Percentiles rank a stretch among this genome's conserved stretches.
Evolutionary conservation across 2,797 vertebrate species (phyloP).

Genomic region (Phylloscopus collybita): DNA sequence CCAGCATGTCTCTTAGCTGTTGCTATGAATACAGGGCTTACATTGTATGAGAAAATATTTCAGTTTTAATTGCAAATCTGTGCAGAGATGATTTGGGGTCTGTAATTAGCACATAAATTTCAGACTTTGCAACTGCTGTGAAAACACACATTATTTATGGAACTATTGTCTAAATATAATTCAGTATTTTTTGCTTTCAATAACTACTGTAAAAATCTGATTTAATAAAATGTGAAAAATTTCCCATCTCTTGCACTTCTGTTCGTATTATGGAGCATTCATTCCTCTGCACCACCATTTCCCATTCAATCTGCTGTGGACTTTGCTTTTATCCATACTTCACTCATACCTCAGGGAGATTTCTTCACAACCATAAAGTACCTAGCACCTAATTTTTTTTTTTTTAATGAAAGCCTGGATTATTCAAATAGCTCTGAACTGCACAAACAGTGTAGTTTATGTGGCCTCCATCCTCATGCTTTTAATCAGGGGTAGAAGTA

Average conservation of each 20-base stretch:
- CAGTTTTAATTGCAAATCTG: slow-evolving; percentile 75
- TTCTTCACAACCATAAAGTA: slow-evolving; percentile 34
- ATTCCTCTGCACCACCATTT: background rate
- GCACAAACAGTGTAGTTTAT: background rate
- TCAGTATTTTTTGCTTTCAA: slow-evolving; percentile 68
- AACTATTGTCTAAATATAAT: slow-evolving; percentile 74
- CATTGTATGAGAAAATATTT: slow-evolving; percentile 75
- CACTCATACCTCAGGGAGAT: background rate
- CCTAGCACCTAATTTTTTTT: slow-evolving; percentile 29
- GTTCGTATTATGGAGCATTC: slow-evolving; percentile 29
- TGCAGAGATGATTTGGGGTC: slow-evolving; percentile 71
- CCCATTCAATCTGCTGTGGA: background rate
- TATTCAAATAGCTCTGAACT: slow-evolving; percentile 40
- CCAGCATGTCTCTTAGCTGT: slow-evolving; percentile 56
- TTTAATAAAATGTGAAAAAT: slow-evolving; percentile 71
- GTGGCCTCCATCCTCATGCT: background rate
- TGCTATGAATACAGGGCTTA: slow-evolving; percentile 67
- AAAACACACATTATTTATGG: slow-evolving; percentile 75
- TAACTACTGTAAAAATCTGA: slow-evolving; percentile 65
- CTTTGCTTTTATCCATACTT: background rate
- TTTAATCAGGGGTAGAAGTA: background rate
- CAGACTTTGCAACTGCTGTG: slow-evolving; percentile 68
- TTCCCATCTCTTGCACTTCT: slow-evolving; percentile 28
- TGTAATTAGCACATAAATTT: slow-evolving; percentile 74
- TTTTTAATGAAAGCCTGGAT: slow-evolving; percentile 26